These are phyloP conservation scores for Zophobas atratus DNA, from an alignment of 1,140 invertebrate species.

Conservation along the genomic window DNA sequence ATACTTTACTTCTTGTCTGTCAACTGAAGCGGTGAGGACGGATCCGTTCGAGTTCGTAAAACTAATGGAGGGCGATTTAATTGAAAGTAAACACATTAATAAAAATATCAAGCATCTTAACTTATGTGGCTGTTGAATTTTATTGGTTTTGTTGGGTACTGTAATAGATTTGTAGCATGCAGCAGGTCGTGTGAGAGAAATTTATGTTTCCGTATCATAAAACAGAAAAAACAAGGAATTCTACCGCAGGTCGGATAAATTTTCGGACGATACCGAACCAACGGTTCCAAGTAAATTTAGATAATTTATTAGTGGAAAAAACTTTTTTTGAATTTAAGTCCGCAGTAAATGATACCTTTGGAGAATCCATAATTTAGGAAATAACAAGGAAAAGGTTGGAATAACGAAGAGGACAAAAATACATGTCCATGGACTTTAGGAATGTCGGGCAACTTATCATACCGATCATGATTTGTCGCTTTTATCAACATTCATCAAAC, in stretches of 20 bases:
- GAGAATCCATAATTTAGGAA: too few relatives aligned
- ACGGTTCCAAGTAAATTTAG: too few relatives aligned
- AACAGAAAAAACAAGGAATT: slow-evolving; percentile 8
- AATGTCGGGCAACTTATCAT: too few relatives aligned
- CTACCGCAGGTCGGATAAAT: background rate
- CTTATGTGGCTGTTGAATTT: background rate
- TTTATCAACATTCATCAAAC: too few relatives aligned
- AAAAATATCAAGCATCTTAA: slow-evolving; percentile 7
- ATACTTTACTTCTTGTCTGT: slow-evolving; percentile 43
- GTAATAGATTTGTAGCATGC: slow-evolving; percentile 4
- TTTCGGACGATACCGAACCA: background rate
- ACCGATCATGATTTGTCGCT: too few relatives aligned
- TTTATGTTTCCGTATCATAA: slow-evolving; percentile 5
- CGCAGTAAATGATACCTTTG: too few relatives aligned
- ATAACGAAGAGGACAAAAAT: too few relatives aligned
- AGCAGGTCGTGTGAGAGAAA: background rate
- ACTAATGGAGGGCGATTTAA: slow-evolving; percentile 33
- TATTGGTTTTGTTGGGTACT: background rate
- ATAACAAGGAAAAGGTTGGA: too few relatives aligned
- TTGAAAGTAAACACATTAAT: slow-evolving; percentile 35
- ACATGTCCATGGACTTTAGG: too few relatives aligned
- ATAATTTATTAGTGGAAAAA: too few relatives aligned
- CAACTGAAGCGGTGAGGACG: slow-evolving; percentile 5
- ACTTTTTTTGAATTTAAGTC: too few relatives aligned
- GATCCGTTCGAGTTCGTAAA: slow-evolving; percentile 8